Percentiles rank a stretch among this genome's conserved stretches.
Conservation (phyloP, 2,113 vertebrate genomes). For the Dasyornis broadbenti region DNA sequence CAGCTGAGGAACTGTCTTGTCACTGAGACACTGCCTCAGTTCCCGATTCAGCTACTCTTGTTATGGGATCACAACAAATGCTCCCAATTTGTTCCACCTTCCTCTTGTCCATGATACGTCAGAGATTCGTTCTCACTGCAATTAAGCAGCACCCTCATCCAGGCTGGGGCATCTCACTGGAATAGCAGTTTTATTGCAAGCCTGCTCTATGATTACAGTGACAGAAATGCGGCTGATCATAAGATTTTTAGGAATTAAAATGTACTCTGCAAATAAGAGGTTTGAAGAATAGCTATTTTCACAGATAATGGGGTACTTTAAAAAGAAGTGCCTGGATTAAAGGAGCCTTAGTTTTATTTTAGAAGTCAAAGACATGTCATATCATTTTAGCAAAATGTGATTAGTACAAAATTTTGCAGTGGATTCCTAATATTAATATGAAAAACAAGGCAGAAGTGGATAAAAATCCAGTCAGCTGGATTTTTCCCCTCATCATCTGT, state of each 20-base stretch:
- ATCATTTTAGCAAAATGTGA: slow-evolving; percentile 2
- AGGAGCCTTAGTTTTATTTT: slow-evolving; percentile 9
- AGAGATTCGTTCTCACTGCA: background rate
- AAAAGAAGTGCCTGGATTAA: slow-evolving; percentile 5
- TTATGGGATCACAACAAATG: background rate
- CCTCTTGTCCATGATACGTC: background rate
- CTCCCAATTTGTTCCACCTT: background rate
- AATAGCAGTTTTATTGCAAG: background rate
- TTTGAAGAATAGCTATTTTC: slow-evolving; percentile 21
- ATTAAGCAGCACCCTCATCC: background rate
- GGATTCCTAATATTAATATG: background rate
- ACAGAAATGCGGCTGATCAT: background rate
- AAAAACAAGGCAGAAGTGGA: background rate
- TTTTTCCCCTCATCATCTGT: background rate
- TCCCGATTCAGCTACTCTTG: rapidly evolving
- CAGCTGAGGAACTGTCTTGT: background rate
- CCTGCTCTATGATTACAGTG: background rate
- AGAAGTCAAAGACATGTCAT: background rate
- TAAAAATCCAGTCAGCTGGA: background rate
- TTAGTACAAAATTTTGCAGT: slow-evolving; percentile 6
- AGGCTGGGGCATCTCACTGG: background rate
- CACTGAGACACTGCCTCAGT: background rate
- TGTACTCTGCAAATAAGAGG: background rate
- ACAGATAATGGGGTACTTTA: background rate
- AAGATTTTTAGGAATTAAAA: background rate